Evolutionary conservation across 1,140 invertebrate genomes (phyloP).

Genomic region (Ooceraea biroi): DNA sequence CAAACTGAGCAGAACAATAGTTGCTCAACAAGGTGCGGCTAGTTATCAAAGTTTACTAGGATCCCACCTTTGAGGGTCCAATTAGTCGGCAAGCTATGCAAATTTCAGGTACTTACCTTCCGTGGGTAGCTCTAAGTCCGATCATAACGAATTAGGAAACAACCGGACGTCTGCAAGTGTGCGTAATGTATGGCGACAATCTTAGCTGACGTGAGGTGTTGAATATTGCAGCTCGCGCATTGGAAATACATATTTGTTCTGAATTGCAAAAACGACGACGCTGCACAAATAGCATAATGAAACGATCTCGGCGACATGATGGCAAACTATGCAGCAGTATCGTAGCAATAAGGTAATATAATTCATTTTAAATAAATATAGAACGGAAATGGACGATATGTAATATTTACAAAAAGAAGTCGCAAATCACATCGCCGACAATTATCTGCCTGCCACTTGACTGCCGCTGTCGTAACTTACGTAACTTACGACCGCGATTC

Average conservation of each 20-base stretch:
- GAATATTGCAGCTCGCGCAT: neutral
- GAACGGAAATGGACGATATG: no score
- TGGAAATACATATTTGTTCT: no score
- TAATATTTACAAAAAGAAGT: neutral
- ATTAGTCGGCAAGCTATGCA: constrained; percentile 71
- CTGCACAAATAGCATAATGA: no score
- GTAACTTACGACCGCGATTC: constrained; percentile 12
- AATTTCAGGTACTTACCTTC: constrained; percentile 50
- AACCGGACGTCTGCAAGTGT: constrained; percentile 11
- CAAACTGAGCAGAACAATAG: constrained; percentile 78
- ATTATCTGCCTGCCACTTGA: constrained; percentile 17
- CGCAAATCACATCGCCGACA: neutral
- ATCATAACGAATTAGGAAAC: constrained; percentile 45
- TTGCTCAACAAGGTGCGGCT: constrained; percentile 79
- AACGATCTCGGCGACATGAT: no score
- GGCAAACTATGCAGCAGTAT: no score
- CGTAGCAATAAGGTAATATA: no score
- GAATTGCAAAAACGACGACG: neutral
- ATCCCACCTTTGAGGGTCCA: constrained; percentile 75
- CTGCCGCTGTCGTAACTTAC: neutral
- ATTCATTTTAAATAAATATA: no score
- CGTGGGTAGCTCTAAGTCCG: constrained; percentile 38
- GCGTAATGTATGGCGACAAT: neutral
- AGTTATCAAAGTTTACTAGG: constrained; percentile 70
- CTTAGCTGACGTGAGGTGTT: no score